Evolutionary conservation across 2,888 invertebrate species (phyloP).

Genomic region (Drosophila algonquin): DNA sequence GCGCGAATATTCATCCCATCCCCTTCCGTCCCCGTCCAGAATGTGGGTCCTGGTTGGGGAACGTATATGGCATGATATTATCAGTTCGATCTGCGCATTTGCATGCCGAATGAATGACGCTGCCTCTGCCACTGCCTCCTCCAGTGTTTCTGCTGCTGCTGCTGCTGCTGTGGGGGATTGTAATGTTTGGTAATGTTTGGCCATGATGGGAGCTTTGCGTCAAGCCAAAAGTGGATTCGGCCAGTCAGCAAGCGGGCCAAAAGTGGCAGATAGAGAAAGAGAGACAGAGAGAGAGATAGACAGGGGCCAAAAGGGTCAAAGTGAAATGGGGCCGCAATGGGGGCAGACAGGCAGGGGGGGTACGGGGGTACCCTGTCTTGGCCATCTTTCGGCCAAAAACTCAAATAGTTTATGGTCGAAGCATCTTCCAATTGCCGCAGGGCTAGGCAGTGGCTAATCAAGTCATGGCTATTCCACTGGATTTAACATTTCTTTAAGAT

Average conservation of each 20-base stretch:
- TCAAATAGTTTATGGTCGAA: constrained; percentile 37
- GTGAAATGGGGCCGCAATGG: constrained; percentile 44
- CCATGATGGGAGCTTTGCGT: constrained; percentile 64
- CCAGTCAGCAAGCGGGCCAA: constrained; percentile 23
- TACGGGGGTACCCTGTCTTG: constrained; percentile 26
- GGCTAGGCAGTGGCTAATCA: constrained; percentile 39
- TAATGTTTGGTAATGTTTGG: constrained; percentile 51
- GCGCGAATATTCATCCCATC: constrained; percentile 43
- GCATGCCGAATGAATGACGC: constrained; percentile 72
- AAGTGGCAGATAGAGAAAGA: constrained; percentile 23
- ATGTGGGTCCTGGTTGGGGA: constrained; percentile 4
- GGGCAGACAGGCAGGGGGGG: constrained; percentile 26
- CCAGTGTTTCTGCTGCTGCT: not conserved
- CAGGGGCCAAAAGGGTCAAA: constrained; percentile 48
- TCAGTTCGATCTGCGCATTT: constrained; percentile 77
- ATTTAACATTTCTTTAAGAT: constrained; percentile 25
- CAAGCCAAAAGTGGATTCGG: constrained; percentile 68
- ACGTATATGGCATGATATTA: constrained; percentile 71
- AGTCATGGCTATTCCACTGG: constrained; percentile 31
- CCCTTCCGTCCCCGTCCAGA: not conserved
- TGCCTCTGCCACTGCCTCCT: not conserved
- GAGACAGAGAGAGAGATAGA: constrained; percentile 1
- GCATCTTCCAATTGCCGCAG: constrained; percentile 25
- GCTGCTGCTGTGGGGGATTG: constrained; percentile 32
- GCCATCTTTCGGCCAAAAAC: constrained; percentile 29